Conservation (phyloP, 1,140 invertebrate species). For the Ceratosolen solmsi region DNA sequence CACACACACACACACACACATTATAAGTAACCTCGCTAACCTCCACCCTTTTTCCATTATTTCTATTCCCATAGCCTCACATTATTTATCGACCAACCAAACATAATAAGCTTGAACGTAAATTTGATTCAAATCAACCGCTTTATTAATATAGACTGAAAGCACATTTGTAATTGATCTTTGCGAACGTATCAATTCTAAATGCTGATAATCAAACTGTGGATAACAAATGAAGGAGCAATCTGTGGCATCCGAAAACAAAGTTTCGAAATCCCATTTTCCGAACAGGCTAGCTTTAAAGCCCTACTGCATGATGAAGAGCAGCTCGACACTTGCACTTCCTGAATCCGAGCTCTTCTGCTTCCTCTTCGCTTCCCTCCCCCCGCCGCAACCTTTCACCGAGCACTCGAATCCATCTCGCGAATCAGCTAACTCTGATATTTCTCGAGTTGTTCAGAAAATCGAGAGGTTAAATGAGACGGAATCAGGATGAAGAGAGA, state of each 20-base stretch:
- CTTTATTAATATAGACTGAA: too few relatives aligned
- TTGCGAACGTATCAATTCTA: neutral
- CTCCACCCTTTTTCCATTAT: too few relatives aligned
- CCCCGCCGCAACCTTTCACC: neutral
- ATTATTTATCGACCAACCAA: too few relatives aligned
- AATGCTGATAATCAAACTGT: neutral
- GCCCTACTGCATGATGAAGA: neutral
- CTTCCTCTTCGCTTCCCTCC: too few relatives aligned
- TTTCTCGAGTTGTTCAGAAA: constrained; percentile 22
- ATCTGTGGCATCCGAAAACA: constrained; percentile 2
- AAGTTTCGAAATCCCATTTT: constrained; percentile 47
- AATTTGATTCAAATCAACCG: too few relatives aligned
- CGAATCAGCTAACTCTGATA: neutral
- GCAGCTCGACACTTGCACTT: neutral
- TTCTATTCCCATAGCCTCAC: too few relatives aligned
- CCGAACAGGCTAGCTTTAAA: constrained; percentile 14
- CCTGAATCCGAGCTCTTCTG: neutral
- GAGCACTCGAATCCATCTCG: constrained; percentile 17
- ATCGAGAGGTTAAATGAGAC: neutral
- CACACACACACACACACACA: too few relatives aligned
- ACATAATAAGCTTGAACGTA: too few relatives aligned
- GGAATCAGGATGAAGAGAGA: too few relatives aligned
- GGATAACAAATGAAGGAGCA: neutral
- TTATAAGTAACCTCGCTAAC: too few relatives aligned
- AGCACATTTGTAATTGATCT: neutral